Conservation (phyloP, 2,888 invertebrate genomes). For the Scelioninae gen. 2 region DNA sequence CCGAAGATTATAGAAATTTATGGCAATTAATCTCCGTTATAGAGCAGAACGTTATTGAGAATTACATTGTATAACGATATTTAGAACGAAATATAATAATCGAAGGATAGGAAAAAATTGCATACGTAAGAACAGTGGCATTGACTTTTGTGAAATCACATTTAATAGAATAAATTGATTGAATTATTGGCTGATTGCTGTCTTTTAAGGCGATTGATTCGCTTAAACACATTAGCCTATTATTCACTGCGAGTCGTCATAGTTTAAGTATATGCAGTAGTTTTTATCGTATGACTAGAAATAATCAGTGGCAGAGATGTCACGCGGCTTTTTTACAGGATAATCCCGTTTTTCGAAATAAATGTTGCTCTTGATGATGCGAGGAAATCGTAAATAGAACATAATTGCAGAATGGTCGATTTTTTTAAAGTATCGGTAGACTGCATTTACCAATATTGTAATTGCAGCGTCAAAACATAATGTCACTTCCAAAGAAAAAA, state of each 20-base stretch:
- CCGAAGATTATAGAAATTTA: too few species aligned
- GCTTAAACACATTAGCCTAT: conserved; percentile 45
- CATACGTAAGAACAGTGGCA: conserved; percentile 19
- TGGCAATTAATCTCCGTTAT: too few species aligned
- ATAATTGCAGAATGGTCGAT: conserved; percentile 7
- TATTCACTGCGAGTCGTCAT: conserved; percentile 30
- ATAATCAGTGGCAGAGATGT: not conserved
- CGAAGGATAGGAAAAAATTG: conserved; percentile 1
- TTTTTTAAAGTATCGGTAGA: not conserved
- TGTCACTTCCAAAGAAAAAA: too few species aligned
- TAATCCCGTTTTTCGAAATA: conserved; percentile 1
- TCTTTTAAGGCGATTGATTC: conserved; percentile 43
- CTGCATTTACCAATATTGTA: conserved; percentile 9
- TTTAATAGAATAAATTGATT: conserved; percentile 47
- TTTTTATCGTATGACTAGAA: not conserved
- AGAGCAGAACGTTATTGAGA: too few species aligned
- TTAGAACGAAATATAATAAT: conserved; percentile 2
- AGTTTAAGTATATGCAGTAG: conserved; percentile 9
- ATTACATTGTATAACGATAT: too few species aligned
- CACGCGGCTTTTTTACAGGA: not conserved
- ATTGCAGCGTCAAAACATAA: conserved; percentile 1
- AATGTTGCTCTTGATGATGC: not conserved
- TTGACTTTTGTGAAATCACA: conserved; percentile 44
- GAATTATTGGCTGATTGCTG: conserved; percentile 50
- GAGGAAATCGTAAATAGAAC: not conserved